phyloP scores from a whole-genome alignment of 2,113 vertebrate species.

The zebrafish (Danio rerio) region DNA sequence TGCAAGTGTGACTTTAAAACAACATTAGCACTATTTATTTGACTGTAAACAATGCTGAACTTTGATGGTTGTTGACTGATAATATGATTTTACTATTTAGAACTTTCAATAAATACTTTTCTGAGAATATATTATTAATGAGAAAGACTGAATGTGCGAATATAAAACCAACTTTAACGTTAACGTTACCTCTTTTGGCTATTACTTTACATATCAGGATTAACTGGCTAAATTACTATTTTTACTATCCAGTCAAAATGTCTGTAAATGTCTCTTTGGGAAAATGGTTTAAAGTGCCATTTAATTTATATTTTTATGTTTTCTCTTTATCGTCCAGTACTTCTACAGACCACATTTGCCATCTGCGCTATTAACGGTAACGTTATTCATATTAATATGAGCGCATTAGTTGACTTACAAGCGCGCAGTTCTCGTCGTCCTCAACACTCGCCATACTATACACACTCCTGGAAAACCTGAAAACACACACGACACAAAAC shows the following conservation, averaged over 20 bases:
- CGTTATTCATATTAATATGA: not conserved
- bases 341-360: not conserved
- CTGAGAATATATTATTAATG: too few relatives aligned
- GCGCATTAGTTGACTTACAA: constrained; percentile 66
- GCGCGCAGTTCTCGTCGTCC: constrained; percentile 71
- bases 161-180: too few relatives aligned
- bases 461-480: not conserved
- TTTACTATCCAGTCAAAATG: not conserved
- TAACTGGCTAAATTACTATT: not conserved
- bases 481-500: not conserved
- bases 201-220: not conserved
- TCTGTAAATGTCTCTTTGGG: not conserved
- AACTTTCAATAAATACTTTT: too few relatives aligned
- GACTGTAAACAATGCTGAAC: too few relatives aligned
- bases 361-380: not conserved
- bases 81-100: too few relatives aligned
- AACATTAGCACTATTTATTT: too few relatives aligned
- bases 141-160: too few relatives aligned
- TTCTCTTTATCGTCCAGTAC: not conserved
- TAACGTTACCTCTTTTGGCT: too few relatives aligned
- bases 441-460: constrained; percentile 62
- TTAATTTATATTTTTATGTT: not conserved
- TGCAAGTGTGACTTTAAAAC: too few relatives aligned
- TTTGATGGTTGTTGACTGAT: too few relatives aligned
- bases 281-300: not conserved